These are phyloP conservation scores for Pseudochromis fuscus DNA, from an alignment of 2,797 vertebrate species.

Conservation along the genomic window DNA sequence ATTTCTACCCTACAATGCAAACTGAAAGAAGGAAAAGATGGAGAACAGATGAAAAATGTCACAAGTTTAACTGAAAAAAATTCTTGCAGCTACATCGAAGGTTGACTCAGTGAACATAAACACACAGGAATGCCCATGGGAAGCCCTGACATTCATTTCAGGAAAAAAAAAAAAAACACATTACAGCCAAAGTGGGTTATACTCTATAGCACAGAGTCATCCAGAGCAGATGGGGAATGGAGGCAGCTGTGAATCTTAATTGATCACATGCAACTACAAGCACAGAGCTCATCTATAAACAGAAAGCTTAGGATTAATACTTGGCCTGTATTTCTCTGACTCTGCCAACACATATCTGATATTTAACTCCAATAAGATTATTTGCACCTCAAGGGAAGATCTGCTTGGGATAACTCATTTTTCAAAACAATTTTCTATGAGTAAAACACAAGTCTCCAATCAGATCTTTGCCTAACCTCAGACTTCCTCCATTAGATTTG, in stretches of 20 bases:
- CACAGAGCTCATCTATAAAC: conserved; percentile 27
- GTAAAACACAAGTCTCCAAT: conserved; percentile 34
- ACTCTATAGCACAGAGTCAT: conserved; percentile 13
- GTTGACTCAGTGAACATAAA: conserved; percentile 7
- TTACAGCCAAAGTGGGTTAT: conserved; percentile 27
- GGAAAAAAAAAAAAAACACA: conserved; percentile 27
- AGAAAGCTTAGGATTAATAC: conserved; percentile 21
- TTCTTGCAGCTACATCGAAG: conserved; percentile 19
- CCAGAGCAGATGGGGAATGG: conserved; percentile 27
- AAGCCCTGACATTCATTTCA: conserved; percentile 16
- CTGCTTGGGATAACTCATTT: conserved; percentile 20
- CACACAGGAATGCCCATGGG: not conserved
- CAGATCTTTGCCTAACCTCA: conserved; percentile 42
- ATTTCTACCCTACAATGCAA: not conserved
- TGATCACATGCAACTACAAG: conserved; percentile 39
- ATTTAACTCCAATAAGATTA: conserved; percentile 45
- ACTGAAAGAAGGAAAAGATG: conserved; percentile 7
- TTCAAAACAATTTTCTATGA: no score
- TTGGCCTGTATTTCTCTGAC: conserved; percentile 23
- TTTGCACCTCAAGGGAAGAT: conserved; percentile 16
- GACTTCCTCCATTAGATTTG: conserved; percentile 36
- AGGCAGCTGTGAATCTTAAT: conserved; percentile 43
- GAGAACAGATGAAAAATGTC: not conserved
- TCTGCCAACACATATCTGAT: no score
- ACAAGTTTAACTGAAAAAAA: conserved; percentile 10